Conservation (phyloP, 2,113 vertebrate genomes). For the Hypocryptadius cinnamomeus region DNA sequence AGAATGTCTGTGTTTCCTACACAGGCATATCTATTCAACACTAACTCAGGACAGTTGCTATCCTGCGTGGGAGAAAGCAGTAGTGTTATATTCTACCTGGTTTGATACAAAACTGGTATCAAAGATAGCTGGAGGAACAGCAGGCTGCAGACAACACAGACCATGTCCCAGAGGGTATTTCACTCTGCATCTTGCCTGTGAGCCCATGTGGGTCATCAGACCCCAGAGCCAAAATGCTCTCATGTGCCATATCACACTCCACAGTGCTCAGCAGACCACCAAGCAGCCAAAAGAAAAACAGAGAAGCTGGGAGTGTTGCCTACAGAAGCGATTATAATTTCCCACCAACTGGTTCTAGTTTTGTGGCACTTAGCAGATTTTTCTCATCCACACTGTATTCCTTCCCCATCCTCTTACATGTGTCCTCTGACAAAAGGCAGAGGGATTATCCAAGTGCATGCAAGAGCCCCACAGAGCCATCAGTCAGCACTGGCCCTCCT, state of each 20-base stretch:
- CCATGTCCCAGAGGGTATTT: background rate
- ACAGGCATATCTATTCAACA: rapidly evolving
- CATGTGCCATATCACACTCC: rapidly evolving
- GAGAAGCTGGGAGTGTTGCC: rapidly evolving
- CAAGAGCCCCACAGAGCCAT: background rate
- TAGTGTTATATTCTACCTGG: background rate
- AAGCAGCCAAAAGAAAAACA: background rate
- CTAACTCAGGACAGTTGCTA: background rate
- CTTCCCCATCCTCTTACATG: background rate
- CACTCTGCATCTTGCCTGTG: background rate
- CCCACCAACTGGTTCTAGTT: background rate
- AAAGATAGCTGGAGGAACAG: background rate
- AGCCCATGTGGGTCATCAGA: background rate
- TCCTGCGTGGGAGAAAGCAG: background rate
- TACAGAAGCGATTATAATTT: background rate
- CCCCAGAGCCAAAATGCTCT: background rate
- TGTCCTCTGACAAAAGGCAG: background rate
- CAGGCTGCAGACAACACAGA: background rate
- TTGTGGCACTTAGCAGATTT: background rate
- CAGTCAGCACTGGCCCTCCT: background rate
- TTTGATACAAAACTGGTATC: background rate
- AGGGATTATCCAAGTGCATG: background rate
- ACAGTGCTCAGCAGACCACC: background rate
- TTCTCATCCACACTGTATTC: background rate
- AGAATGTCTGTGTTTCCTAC: background rate